phyloP scores from a whole-genome alignment of 2,797 vertebrate species.

The Chrosomus eos region DNA sequence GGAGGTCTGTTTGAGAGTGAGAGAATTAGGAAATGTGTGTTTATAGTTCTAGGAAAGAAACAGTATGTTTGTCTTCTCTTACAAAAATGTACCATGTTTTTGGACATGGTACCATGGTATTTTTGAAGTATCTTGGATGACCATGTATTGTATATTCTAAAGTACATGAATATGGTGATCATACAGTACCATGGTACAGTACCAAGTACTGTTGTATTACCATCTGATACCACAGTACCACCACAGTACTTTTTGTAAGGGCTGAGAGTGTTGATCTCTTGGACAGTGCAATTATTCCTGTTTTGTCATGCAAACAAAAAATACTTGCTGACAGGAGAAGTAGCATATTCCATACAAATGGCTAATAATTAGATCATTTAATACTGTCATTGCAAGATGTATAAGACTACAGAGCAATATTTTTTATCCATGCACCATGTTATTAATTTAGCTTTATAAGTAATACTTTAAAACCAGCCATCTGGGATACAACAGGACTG shows the following conservation, averaged over 20 bases:
- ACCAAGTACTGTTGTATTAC: neutral
- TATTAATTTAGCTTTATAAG: constrained; percentile 55
- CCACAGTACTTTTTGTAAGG: constrained; percentile 25
- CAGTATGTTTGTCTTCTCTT: constrained; percentile 10
- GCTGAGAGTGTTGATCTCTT: constrained; percentile 33
- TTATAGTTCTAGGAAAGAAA: constrained; percentile 1
- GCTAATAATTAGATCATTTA: constrained; percentile 43
- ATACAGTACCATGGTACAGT: neutral
- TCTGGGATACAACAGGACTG: constrained; percentile 40
- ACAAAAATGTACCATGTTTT: constrained; percentile 26
- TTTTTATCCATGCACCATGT: constrained; percentile 55
- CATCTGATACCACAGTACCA: constrained; percentile 5
- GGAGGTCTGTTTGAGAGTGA: neutral
- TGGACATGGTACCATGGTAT: constrained; percentile 10
- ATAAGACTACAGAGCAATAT: constrained; percentile 61
- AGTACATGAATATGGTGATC: neutral
- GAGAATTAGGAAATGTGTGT: constrained; percentile 26
- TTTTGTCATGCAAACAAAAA: constrained; percentile 34
- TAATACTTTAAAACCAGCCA: constrained; percentile 44
- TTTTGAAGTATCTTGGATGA: neutral
- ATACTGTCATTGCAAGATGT: constrained; percentile 44
- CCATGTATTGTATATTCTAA: neutral
- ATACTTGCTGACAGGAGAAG: constrained; percentile 21
- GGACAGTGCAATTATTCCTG: constrained; percentile 27
- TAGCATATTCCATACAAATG: constrained; percentile 17